These are phyloP conservation scores for Andrena camellia DNA, from an alignment of 2,888 invertebrate species.

Conservation along the genomic window DNA sequence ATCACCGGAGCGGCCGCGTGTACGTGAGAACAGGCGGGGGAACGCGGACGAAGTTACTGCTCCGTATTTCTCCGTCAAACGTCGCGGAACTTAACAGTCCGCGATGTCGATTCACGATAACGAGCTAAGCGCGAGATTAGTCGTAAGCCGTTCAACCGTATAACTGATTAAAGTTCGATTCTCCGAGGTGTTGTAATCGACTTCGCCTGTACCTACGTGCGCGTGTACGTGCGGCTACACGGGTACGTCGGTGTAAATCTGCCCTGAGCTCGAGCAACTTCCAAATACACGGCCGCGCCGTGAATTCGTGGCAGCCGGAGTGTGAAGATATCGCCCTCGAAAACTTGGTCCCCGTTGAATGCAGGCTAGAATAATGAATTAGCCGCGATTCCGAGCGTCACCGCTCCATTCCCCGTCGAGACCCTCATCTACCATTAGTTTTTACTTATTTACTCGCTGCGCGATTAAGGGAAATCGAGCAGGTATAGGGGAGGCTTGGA, in stretches of 20 bases:
- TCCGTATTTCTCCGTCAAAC: slow-evolving; percentile 23
- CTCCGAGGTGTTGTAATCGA: slow-evolving; percentile 21
- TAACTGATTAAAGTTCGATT: slow-evolving; percentile 57
- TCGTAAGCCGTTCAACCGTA: slow-evolving; percentile 40
- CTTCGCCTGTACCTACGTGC: neutral
- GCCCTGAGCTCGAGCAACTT: slow-evolving; percentile 5
- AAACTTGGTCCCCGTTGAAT: neutral
- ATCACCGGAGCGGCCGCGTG: slow-evolving; percentile 24
- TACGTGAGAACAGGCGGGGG: slow-evolving; percentile 21
- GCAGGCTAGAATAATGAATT: slow-evolving; percentile 10
- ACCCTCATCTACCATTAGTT: too few species aligned
- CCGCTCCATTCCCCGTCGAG: too few species aligned
- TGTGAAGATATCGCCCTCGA: slow-evolving; percentile 20
- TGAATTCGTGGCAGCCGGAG: slow-evolving; percentile 6
- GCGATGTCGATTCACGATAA: slow-evolving; percentile 35
- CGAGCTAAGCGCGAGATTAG: slow-evolving; percentile 30
- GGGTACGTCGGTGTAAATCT: slow-evolving; percentile 20
- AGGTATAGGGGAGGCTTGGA: neutral
- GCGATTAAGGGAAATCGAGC: neutral
- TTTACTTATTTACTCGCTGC: too few species aligned
- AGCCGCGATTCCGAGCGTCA: neutral
- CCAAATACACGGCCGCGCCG: slow-evolving; percentile 5
- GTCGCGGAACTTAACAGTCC: slow-evolving; percentile 34
- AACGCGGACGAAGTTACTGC: slow-evolving; percentile 8
- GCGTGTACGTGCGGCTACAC: slow-evolving; percentile 1